phyloP scores from a whole-genome alignment of 2,888 invertebrate genomes.

The Merodon equestris region DNA sequence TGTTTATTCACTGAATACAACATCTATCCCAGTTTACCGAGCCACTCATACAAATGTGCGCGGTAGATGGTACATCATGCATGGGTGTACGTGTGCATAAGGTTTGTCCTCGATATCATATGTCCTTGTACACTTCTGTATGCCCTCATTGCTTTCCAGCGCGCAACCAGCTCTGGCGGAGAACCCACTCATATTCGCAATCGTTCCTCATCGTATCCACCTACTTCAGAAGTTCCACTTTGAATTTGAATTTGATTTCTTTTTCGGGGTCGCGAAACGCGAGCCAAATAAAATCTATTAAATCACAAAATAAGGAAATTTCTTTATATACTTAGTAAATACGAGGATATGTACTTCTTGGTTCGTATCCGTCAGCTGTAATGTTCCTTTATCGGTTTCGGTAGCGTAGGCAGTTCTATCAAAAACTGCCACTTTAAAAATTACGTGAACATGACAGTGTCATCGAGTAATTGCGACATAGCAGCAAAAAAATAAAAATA shows the following conservation, averaged over 20 bases:
- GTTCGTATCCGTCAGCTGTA: too few species aligned
- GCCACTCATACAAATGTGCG: not conserved
- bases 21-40: conserved; percentile 12
- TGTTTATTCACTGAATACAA: conserved; percentile 55
- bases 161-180: conserved; percentile 13
- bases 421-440: conserved; percentile 9
- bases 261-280: conserved; percentile 50
- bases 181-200: conserved; percentile 1
- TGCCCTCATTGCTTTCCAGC: conserved; percentile 12
- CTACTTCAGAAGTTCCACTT: conserved; percentile 14
- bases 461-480: conserved; percentile 52
- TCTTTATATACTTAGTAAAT: conserved; percentile 49
- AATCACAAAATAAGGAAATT: conserved; percentile 67
- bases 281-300: conserved; percentile 66
- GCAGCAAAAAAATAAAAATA: conserved; percentile 9
- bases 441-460: conserved; percentile 42
- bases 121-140: conserved; percentile 50
- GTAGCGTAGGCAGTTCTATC: conserved; percentile 39
- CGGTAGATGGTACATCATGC: conserved; percentile 21
- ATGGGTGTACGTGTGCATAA: conserved; percentile 43
- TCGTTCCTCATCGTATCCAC: not conserved
- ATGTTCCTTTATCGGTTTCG: too few species aligned
- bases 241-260: conserved; percentile 54
- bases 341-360: too few species aligned
- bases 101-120: conserved; percentile 50